These are phyloP conservation scores for Drosophila sordidula DNA, from an alignment of 2,888 invertebrate species.

Conservation along the genomic window DNA sequence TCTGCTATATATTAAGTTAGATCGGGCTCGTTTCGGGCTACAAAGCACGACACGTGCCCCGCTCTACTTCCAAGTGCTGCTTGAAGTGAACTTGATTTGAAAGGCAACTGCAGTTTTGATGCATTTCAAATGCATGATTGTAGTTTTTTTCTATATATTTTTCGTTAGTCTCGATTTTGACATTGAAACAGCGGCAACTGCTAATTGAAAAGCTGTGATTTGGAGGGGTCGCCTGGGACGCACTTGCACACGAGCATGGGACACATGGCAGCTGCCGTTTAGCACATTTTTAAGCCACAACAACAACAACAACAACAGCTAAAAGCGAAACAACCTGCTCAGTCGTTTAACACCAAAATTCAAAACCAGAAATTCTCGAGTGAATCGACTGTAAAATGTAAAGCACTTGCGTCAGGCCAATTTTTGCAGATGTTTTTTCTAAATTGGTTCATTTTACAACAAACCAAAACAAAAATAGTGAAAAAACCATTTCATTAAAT, in stretches of 20 bases:
- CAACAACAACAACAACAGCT: slow-evolving; percentile 17
- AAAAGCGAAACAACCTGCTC: slow-evolving; percentile 49
- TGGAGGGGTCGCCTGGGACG: slow-evolving; percentile 3
- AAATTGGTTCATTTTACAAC: slow-evolving; percentile 2
- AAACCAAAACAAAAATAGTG: background rate
- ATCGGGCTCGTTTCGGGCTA: no score
- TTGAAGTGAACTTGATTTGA: background rate
- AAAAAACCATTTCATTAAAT: slow-evolving; percentile 19
- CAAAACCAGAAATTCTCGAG: slow-evolving; percentile 47
- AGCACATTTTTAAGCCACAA: slow-evolving; percentile 49
- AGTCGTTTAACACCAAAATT: slow-evolving; percentile 60
- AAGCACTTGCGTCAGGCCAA: slow-evolving; percentile 32
- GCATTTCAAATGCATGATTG: slow-evolving; percentile 14
- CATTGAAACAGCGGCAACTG: slow-evolving; percentile 58
- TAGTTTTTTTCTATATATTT: slow-evolving; percentile 8
- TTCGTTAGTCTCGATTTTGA: slow-evolving; percentile 40
- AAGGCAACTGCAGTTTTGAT: slow-evolving; percentile 11
- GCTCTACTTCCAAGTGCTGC: background rate
- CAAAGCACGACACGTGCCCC: background rate
- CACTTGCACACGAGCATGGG: slow-evolving; percentile 10
- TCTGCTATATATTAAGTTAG: no score
- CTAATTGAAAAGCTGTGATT: slow-evolving; percentile 65
- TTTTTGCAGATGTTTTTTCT: slow-evolving; percentile 36
- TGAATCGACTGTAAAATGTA: slow-evolving; percentile 24
- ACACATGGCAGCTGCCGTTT: slow-evolving; percentile 45